phyloP scores from a whole-genome alignment of 2,888 invertebrate species.

The Hipparchia semele region DNA sequence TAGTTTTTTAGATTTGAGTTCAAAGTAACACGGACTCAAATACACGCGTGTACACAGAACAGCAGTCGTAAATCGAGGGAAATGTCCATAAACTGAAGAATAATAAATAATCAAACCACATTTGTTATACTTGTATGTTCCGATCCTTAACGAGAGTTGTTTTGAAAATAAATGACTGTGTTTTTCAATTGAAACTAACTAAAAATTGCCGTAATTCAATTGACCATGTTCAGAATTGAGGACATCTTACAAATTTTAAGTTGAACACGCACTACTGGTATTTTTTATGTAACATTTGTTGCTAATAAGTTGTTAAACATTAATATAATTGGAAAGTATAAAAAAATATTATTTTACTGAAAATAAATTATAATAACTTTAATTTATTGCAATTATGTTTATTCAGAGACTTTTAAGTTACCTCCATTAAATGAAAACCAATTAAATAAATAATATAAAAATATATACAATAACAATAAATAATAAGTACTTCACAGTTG shows the following conservation, averaged over 20 bases:
- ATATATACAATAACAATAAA: too few species aligned
- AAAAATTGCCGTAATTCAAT: background rate
- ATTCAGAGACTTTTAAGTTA: too few species aligned
- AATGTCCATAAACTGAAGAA: background rate
- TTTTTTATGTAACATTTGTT: background rate
- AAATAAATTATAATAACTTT: too few species aligned
- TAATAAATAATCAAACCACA: too few species aligned
- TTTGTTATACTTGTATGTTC: too few species aligned
- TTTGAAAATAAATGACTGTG: background rate
- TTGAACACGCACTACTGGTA: background rate
- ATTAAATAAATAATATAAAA: too few species aligned
- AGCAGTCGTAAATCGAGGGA: background rate
- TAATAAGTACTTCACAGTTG: too few species aligned
- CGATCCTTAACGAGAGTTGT: background rate
- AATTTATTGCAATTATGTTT: too few species aligned
- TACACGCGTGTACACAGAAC: background rate
- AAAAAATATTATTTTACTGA: too few species aligned
- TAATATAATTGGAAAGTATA: background rate
- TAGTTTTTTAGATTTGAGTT: too few species aligned
- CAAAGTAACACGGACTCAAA: too few species aligned
- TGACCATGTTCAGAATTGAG: constrained; percentile 3
- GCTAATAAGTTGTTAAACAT: background rate
- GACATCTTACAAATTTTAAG: background rate
- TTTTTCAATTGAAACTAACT: background rate
- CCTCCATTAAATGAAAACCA: too few species aligned